Base-by-base conservation (phyloP, 2,113 vertebrate genomes). In the Heterotis niloticus region DNA sequence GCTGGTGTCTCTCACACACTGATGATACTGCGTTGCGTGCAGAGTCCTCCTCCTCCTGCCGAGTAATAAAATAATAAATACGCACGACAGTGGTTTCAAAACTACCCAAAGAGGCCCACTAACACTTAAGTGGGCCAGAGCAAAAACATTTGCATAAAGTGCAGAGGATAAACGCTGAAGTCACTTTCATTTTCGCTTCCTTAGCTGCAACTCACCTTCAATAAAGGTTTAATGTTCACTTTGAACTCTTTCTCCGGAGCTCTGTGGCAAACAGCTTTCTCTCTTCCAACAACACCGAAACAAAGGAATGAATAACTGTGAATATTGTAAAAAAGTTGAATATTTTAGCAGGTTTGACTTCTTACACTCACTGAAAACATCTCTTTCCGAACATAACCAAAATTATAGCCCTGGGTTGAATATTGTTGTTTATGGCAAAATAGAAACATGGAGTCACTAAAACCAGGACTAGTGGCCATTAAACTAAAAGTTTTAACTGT, bases 61-160 rank as follows among this genome's bases (percentile, higher is more conserved):
- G 56, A 79, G 64, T 56, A 66, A 51, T 56, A 23, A 73, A 11
- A 44, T 51, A 1, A 76, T 64, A 66, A 71, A 75, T 77, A 34
- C 10, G 51, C 20, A 7, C 72, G 52, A 17, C 71, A 23, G 18
- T n/a, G 44, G 44, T 5, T 67, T 62, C 29, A 51, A 76, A 17
- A 64, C 2, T 44, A 7, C 7, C 24, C 18, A 23, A 60, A 29
- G 26, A 29, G 7, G 7, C 18, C n/a, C 5, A 64, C 20, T 64
- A 28, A 76, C 0, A 16, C 4, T 29, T 1, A 64, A 76, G 16
- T 34, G 18, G n/a, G 10, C 17, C n/a, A n/a, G 10, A 44, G 51
- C 51, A 64, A 20, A 64, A 72, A 10, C 44, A n/a, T 20, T 73
- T 73, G 17, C 14, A 56, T 10, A 23, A 57, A 51, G 28, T 52